These are phyloP conservation scores for Oscheius sp. DNA, from an alignment of 2,888 invertebrate genomes.

Conservation along the genomic window DNA sequence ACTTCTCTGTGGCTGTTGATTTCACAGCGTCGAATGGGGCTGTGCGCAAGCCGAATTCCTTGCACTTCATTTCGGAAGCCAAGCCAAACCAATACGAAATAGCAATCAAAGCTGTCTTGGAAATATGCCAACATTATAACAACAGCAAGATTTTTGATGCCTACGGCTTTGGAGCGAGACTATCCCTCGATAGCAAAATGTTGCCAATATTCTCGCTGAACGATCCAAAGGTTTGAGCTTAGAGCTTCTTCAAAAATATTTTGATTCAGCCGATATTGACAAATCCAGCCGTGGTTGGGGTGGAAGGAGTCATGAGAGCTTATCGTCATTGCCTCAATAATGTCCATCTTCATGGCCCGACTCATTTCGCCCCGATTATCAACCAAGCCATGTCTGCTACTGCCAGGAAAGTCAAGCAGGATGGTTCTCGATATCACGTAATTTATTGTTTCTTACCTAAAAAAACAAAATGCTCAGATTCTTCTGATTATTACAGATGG, in stretches of 20 bases:
- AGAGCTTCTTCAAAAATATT: no score
- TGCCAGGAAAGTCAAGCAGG: background rate
- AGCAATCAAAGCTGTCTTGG: constrained; percentile 68
- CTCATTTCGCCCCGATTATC: constrained; percentile 76
- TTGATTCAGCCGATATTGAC: constrained; percentile 8
- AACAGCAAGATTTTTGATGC: constrained; percentile 74
- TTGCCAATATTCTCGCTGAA: constrained; percentile 74
- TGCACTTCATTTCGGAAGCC: constrained; percentile 72
- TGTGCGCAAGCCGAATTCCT: constrained; percentile 61
- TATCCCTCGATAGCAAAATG: constrained; percentile 73
- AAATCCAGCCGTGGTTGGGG: constrained; percentile 74
- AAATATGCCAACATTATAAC: constrained; percentile 65
- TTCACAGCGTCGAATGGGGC: constrained; percentile 74
- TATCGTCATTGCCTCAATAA: constrained; percentile 73
- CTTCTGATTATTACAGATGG: constrained; percentile 77
- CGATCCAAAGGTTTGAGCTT: constrained; percentile 64
- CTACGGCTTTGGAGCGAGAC: constrained; percentile 74
- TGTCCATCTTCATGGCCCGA: constrained; percentile 74
- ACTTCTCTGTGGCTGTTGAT: constrained; percentile 73
- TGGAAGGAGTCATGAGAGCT: constrained; percentile 74
- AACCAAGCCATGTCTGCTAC: constrained; percentile 72
- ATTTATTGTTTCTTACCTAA: background rate
- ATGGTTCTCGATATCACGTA: constrained; percentile 58
- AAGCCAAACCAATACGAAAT: constrained; percentile 74
- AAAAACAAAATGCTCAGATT: constrained; percentile 73